Evolutionary conservation across 2,797 vertebrate genomes (phyloP).

Genomic region (Limnodromus scolopaceus): DNA sequence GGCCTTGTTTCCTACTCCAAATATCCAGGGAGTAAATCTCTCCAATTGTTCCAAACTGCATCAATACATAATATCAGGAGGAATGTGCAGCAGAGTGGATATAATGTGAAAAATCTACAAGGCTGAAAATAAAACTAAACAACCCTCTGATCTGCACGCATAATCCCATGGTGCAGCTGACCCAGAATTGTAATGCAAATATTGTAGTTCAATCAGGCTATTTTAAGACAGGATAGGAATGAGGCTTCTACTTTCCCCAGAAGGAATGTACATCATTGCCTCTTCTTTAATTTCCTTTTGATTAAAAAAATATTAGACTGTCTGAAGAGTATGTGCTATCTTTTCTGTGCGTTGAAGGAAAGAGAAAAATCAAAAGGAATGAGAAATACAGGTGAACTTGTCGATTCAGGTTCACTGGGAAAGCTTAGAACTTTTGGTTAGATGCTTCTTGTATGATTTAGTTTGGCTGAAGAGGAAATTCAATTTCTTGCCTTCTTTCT

Average conservation of each 20-base stretch:
- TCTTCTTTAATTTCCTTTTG: constrained; percentile 78
- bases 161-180: constrained; percentile 69
- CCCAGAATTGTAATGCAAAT: constrained; percentile 77
- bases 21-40: constrained; percentile 27
- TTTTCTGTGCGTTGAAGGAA: constrained; percentile 43
- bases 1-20: constrained; percentile 27
- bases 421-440: constrained; percentile 43
- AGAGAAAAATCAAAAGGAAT: constrained; percentile 60
- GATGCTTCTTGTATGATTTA: not conserved
- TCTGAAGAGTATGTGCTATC: constrained; percentile 65
- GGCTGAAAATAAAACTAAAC: constrained; percentile 60
- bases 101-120: constrained; percentile 54
- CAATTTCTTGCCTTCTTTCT: not conserved
- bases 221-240: constrained; percentile 70
- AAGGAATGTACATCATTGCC: constrained; percentile 73
- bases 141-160: constrained; percentile 26
- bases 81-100: constrained; percentile 29
- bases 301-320: constrained; percentile 78
- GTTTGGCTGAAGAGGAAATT: not conserved
- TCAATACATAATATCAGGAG: not conserved
- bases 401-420: constrained; percentile 28
- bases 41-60: constrained; percentile 11
- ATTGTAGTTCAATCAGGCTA: constrained; percentile 70
- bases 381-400: constrained; percentile 60
- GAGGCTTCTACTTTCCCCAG: constrained; percentile 59